Evolutionary conservation across 2,797 vertebrate genomes (phyloP), one percentile per base, ranked within the genome.

Genomic region (Pantherophis alleghaniensis): DNA sequence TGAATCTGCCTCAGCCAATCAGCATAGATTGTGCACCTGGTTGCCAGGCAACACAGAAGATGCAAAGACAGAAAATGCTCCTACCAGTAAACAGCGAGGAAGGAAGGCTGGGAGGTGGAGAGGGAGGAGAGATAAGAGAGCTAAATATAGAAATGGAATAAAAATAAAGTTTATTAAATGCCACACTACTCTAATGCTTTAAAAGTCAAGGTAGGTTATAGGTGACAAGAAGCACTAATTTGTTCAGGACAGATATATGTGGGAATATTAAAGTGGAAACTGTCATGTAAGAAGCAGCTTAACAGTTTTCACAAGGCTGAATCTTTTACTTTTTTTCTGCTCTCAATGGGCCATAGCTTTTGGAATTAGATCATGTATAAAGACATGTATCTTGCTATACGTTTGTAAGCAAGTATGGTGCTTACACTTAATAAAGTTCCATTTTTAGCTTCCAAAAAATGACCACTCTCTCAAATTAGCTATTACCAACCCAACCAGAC

Each of bases 31-130:
- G 97, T 94, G 97, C 98, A 98, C 96, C 97, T 95, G 97, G 98
- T 98, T 99, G 97, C 98, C 97, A 98, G 97, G 98, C 98, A 98
- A 99, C 99, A 2, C 92, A 94, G 96, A 96, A 94, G 96, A 96
- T 97, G 96, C 96, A 96, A 97, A 93, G 92, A 92, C 28, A 79
- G 94, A 94, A 83, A 97, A 95, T 95, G 94, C 94, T 97, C 56
- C 94, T 95, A 94, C 94, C 95, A 92, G 95, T 95, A 96, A 95
- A 95, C 93, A 95, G 95, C 91, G 74, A 92, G 94, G 87, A 93
- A 93, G 93, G 95, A 96, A 91, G 60, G n/a, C 22, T 24, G 47
- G 88, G 88, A 83, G 47, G 74, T 83, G 37, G 74, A 55, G 24
- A 47, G 56, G 60, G 28, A 56, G 59, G 59, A 12, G 86, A 96